Evolutionary conservation across 2,797 vertebrate genomes (phyloP).

Genomic region (Thamnophis elegans): DNA sequence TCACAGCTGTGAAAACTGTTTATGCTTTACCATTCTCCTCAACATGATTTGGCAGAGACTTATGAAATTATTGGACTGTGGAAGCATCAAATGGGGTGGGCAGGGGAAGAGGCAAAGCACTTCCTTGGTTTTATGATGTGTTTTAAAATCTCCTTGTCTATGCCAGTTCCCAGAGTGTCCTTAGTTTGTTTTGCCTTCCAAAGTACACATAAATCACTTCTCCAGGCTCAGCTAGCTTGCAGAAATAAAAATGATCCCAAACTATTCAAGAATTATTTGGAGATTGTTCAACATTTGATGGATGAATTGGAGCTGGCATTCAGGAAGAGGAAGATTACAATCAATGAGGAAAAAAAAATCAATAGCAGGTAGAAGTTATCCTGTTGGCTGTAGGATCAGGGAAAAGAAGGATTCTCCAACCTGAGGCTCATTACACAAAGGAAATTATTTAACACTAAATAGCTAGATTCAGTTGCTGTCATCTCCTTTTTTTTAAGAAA

Average conservation of each 20-base stretch:
- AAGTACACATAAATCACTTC: conserved; percentile 74
- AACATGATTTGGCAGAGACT: conserved; percentile 69
- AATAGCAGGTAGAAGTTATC: conserved; percentile 69
- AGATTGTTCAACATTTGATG: conserved; percentile 77
- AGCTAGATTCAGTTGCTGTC: conserved; percentile 48
- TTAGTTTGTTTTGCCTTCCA: conserved; percentile 68
- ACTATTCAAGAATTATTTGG: conserved; percentile 76
- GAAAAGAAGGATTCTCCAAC: conserved; percentile 59
- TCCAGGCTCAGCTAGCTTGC: conserved; percentile 74
- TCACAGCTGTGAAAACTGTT: conserved; percentile 74
- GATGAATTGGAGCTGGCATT: conserved; percentile 75
- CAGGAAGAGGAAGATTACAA: conserved; percentile 77
- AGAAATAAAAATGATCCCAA: conserved; percentile 80
- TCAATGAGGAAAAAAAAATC: conserved; percentile 79
- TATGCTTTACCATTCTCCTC: conserved; percentile 68
- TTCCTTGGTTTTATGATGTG: conserved; percentile 42
- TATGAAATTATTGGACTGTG: conserved; percentile 70
- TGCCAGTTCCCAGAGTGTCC: conserved; percentile 59
- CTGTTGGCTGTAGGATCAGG: conserved; percentile 62
- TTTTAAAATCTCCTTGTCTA: conserved; percentile 39
- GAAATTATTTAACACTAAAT: conserved; percentile 68
- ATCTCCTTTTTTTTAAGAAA: not conserved
- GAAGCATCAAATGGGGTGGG: conserved; percentile 29
- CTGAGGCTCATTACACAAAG: conserved; percentile 65
- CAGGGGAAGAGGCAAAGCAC: conserved; percentile 17